These are phyloP conservation scores for Misgurnus anguillicaudatus DNA, from an alignment of 2,113 vertebrate species.

Conservation along the genomic window DNA sequence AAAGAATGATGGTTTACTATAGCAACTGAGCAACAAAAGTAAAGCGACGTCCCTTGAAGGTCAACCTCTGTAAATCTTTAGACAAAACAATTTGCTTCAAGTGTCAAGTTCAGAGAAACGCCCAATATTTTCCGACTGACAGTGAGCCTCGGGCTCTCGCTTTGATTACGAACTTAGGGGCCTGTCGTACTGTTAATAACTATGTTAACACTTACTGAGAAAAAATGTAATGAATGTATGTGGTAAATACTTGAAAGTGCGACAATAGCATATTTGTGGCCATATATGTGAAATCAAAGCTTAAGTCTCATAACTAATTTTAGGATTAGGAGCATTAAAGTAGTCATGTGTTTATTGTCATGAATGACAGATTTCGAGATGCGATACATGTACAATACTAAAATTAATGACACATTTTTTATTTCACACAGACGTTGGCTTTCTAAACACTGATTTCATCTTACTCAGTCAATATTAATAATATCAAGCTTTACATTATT, in stretches of 20 bases:
- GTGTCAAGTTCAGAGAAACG: neutral
- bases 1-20: neutral
- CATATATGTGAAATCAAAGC: too few relatives aligned
- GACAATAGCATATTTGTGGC: neutral
- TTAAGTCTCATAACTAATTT: too few relatives aligned
- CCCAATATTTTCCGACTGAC: slow-evolving; percentile 1
- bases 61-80: neutral
- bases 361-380: too few relatives aligned
- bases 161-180: neutral
- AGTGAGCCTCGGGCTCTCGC: slow-evolving; percentile 3
- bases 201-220: neutral
- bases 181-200: neutral
- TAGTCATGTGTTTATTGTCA: too few relatives aligned
- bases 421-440: too few relatives aligned
- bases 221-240: neutral
- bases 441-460: too few relatives aligned
- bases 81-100: neutral
- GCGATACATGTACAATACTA: too few relatives aligned
- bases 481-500: too few relatives aligned
- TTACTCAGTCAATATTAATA: too few relatives aligned
- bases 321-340: too few relatives aligned
- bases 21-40: neutral
- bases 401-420: too few relatives aligned
- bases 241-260: neutral
- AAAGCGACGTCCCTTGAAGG: neutral